phyloP scores from a whole-genome alignment of 1,140 invertebrate genomes.

The Vollenhovia emeryi region DNA sequence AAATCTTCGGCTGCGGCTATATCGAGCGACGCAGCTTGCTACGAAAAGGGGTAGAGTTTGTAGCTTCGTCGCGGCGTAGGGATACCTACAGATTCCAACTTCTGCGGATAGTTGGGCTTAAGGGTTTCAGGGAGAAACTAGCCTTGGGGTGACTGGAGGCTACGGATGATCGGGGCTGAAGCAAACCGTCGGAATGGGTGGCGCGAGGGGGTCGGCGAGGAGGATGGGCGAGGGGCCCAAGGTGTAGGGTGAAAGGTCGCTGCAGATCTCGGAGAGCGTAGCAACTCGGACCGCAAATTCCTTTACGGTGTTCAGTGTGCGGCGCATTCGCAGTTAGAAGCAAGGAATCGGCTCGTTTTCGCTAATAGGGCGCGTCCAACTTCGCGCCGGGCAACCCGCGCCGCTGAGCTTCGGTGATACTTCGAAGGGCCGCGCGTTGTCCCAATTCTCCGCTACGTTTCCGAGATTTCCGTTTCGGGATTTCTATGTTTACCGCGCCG shows the following conservation, averaged over 20 bases:
- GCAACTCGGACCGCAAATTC: slow-evolving; percentile 78
- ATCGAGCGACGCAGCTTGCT: slow-evolving; percentile 58
- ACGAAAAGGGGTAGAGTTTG: slow-evolving; percentile 65
- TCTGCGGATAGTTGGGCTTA: slow-evolving; percentile 78
- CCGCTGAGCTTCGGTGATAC: slow-evolving; percentile 11
- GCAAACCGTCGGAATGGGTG: slow-evolving; percentile 65
- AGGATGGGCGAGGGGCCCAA: slow-evolving; percentile 49
- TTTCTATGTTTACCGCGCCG: slow-evolving; percentile 52
- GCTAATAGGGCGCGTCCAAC: slow-evolving; percentile 73
- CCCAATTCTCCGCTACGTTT: slow-evolving; percentile 41
- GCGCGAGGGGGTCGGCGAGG: slow-evolving; percentile 40
- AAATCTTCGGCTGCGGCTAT: slow-evolving; percentile 43
- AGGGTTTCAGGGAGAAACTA: slow-evolving; percentile 77
- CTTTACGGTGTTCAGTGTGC: slow-evolving; percentile 71
- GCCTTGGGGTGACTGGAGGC: slow-evolving; percentile 75
- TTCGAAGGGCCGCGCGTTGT: neutral
- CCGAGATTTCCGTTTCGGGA: slow-evolving; percentile 42
- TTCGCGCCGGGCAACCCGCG: slow-evolving; percentile 49
- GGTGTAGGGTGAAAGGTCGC: slow-evolving; percentile 69
- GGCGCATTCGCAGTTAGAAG: slow-evolving; percentile 67
- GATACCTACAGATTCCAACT: slow-evolving; percentile 78
- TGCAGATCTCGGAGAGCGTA: slow-evolving; percentile 72
- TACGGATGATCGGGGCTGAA: slow-evolving; percentile 76
- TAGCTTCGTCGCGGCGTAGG: slow-evolving; percentile 72
- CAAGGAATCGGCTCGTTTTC: slow-evolving; percentile 73